A percentile compares a stretch with the other conserved stretches of the same genome.
Conservation (phyloP, 2,797 vertebrate genomes). For the Threskiornis aethiopicus region DNA sequence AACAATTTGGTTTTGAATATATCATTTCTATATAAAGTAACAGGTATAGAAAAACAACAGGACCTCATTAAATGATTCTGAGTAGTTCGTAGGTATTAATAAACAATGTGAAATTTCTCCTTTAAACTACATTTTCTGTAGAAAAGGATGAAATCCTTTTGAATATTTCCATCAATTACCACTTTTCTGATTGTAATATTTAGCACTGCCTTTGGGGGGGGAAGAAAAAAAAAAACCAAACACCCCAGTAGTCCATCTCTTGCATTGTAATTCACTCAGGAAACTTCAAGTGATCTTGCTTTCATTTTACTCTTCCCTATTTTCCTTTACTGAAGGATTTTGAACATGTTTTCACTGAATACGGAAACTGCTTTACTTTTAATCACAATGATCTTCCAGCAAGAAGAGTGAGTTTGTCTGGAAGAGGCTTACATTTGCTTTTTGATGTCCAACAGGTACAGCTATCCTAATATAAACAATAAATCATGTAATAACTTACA, state of each 20-base stretch:
- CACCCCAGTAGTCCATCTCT: background rate
- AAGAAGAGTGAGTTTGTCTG: slow-evolving; percentile 74
- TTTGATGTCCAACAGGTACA: slow-evolving; percentile 79
- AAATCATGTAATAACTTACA: background rate
- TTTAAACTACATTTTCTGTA: background rate
- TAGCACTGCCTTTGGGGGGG: background rate
- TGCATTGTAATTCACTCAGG: background rate
- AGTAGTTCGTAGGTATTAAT: background rate
- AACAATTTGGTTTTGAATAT: background rate
- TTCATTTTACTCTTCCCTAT: background rate
- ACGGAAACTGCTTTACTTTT: slow-evolving; percentile 81
- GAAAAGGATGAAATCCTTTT: background rate
- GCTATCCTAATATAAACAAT: background rate
- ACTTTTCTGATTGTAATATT: background rate
- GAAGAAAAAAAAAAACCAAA: background rate
- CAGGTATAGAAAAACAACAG: background rate
- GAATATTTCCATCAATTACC: background rate
- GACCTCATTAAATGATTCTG: background rate
- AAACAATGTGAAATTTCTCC: background rate
- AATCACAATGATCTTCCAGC: slow-evolving; percentile 67
- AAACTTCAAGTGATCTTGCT: background rate
- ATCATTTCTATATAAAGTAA: background rate
- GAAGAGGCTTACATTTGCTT: slow-evolving; percentile 77
- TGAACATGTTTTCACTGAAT: slow-evolving; percentile 79
- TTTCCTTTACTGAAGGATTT: slow-evolving; percentile 75